Evolutionary conservation across 2,113 vertebrate species (phyloP), one percentile per base, ranked within the genome.

Genomic region (Pavo muticus): DNA sequence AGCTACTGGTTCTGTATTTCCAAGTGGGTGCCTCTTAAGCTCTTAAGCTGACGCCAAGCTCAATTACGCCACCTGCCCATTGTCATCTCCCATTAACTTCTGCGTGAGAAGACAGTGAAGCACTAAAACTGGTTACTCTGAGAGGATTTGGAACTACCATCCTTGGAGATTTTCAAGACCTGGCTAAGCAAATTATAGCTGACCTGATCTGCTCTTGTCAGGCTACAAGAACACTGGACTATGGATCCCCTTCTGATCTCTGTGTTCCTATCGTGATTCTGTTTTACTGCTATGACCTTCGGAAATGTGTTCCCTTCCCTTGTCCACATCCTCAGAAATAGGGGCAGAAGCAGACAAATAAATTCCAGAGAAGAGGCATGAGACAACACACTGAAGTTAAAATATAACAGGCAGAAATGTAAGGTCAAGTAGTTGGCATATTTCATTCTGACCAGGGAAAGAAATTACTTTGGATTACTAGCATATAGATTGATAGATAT

Each of bases 281-380:
- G 21, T 79, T 93, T 94, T 95, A 90, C 83, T 92, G 81, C 82
- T 88, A 71, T 90, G 78, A 87, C 90, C 94, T 88, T 74, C 30
- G 79, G 71, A 91, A 93, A 84, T 35, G 3, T n/a, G 30, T 32
- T 80, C 60, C 39, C 54, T 61, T 77, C 79, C 79, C 69, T 39
- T 56, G 30, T 35, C 63, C 67, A 50, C 52, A 27, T 69, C 50
- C 9, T 74, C 48, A 42, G 27, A 84, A 78, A 70, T 21, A 84
- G 21, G 74, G 64, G 35, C 50, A 83, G 78, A 81, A 76, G 20
- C 50, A 44, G 92, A 69, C 56, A 78, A 91, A 83, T 50, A 73
- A 73, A 90, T 94, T 87, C 42, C 79, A 78, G 47, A 78, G 39
- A 74, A 87, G 54, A 45, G 90, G 14, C 40, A 50, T 48, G 61